A percentile compares a stretch with the other conserved stretches of the same genome.
Evolutionary conservation across 2,888 invertebrate genomes (phyloP).

Genomic region (Aspidiotus rigidus): DNA sequence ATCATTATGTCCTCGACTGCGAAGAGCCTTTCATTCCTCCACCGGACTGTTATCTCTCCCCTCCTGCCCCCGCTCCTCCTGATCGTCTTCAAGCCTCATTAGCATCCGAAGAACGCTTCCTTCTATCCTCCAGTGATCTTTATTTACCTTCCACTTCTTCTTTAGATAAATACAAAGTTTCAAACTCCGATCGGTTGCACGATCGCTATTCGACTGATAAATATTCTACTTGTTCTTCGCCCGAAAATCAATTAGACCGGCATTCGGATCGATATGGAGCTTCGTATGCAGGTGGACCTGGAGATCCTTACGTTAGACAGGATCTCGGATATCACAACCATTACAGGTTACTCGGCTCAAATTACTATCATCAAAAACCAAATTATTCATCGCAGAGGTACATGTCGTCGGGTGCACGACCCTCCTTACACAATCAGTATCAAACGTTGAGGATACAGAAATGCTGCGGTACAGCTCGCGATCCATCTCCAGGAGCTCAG

Average conservation of each 20-base stretch:
- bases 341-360: constrained; percentile 46
- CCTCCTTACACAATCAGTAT: constrained; percentile 20
- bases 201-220: constrained; percentile 28
- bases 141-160: constrained; percentile 19
- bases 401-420: background rate
- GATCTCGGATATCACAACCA: constrained; percentile 41
- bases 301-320: constrained; percentile 52
- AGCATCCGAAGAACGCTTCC: constrained; percentile 36
- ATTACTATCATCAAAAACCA: constrained; percentile 32
- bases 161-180: constrained; percentile 20
- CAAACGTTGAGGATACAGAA: constrained; percentile 20
- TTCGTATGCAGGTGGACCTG: constrained; percentile 41
- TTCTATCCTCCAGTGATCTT: constrained; percentile 36
- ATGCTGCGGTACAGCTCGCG: constrained; percentile 18
- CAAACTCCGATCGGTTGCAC: constrained; percentile 10
- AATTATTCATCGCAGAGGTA: background rate
- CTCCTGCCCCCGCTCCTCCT: constrained; percentile 57
- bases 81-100: constrained; percentile 32
- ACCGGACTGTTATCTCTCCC: constrained; percentile 53
- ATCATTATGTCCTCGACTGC: constrained; percentile 26
- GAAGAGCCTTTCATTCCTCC: constrained; percentile 31
- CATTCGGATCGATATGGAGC: constrained; percentile 28
- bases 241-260: constrained; percentile 34
- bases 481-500: constrained; percentile 19
- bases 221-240: constrained; percentile 40